phyloP scores from a whole-genome alignment of 2,888 invertebrate species.

The Ormyrus thymus region DNA sequence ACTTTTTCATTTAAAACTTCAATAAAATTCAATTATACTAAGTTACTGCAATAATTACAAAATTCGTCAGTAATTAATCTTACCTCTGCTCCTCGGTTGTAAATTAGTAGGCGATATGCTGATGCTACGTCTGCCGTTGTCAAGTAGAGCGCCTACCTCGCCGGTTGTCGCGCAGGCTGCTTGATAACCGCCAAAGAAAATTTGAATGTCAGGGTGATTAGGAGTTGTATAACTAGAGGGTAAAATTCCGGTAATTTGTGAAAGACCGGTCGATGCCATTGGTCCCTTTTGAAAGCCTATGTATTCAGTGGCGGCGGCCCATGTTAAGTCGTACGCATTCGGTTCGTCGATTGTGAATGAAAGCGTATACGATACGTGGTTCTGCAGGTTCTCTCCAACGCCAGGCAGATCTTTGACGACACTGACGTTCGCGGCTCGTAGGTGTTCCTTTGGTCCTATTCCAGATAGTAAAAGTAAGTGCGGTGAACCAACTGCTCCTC shows the following conservation, averaged over 20 bases:
- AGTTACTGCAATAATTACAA: too few relatives aligned
- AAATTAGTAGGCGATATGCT: conserved; percentile 79
- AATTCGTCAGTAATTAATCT: conserved; percentile 53
- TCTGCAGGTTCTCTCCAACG: conserved; percentile 83
- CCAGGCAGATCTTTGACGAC: conserved; percentile 81
- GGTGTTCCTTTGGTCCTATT: conserved; percentile 80
- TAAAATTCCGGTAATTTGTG: conserved; percentile 81
- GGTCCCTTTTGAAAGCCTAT: conserved; percentile 79
- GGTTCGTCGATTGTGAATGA: conserved; percentile 77
- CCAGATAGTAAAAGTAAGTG: conserved; percentile 82
- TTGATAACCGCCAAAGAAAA: conserved; percentile 81
- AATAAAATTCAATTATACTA: too few relatives aligned
- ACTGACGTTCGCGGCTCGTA: conserved; percentile 79
- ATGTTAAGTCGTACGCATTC: conserved; percentile 78
- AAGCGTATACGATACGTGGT: conserved; percentile 81
- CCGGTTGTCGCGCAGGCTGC: conserved; percentile 79
- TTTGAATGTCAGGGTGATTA: conserved; percentile 80
- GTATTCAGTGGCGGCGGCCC: conserved; percentile 80
- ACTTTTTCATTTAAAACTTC: too few relatives aligned
- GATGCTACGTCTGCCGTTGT: conserved; percentile 67
- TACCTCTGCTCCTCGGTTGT: conserved; percentile 82
- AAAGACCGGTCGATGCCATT: conserved; percentile 80
- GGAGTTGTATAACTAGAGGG: conserved; percentile 79
- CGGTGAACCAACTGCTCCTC: conserved; percentile 82
- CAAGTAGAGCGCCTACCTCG: conserved; percentile 71